Base-by-base conservation (phyloP, 2,888 invertebrate species). In the Erannis defoliaria region DNA sequence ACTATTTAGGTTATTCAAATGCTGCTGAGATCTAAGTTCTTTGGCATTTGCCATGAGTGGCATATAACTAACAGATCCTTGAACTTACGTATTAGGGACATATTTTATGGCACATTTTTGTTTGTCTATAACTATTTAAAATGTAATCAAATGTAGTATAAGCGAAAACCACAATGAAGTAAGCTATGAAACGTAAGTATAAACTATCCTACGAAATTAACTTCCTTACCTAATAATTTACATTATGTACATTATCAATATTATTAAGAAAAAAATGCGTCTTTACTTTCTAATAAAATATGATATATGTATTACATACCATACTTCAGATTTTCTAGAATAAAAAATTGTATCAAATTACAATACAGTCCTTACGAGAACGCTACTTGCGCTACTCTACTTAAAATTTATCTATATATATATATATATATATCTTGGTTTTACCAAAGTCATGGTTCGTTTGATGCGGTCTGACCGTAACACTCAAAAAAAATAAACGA, bases 1-100 rank as follows among this genome's bases (percentile, higher is more conserved):
- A 54, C 38, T 55, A 56, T 19, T 38, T 26, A 26, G 49, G 14
- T 35, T 57, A 60, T 49, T 35, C 18, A 69, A 71, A 71, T 69
- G 67, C 71, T 67, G 59, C 56, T 66, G 69, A 69, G 71, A 71
- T 71, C 71, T 66, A 65, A 38, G 42, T 62, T 66, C 55, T 66
- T 70, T 70, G 70, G 66, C 66, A 55, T 61, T 54, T 9, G n/a
- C 50, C 48, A 37, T 23, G 23, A 26, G 57, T 58, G 68, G 56
- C 57, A 65, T 57, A 2, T 37, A 43, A 46, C 31, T n/a, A 10
- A 14, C 33, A 43, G 42, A 57, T 50, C 42, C 37, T 54, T 54
- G 43, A 42, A 23, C 31, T 43, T 51, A 46, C 35, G 55, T 45
- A 55, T 40, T 51, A 46, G 46, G 46, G 21, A 31, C 40, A 51